These are phyloP conservation scores for Apaloderma vittatum DNA, from an alignment of 2,113 vertebrate genomes.

Conservation along the genomic window DNA sequence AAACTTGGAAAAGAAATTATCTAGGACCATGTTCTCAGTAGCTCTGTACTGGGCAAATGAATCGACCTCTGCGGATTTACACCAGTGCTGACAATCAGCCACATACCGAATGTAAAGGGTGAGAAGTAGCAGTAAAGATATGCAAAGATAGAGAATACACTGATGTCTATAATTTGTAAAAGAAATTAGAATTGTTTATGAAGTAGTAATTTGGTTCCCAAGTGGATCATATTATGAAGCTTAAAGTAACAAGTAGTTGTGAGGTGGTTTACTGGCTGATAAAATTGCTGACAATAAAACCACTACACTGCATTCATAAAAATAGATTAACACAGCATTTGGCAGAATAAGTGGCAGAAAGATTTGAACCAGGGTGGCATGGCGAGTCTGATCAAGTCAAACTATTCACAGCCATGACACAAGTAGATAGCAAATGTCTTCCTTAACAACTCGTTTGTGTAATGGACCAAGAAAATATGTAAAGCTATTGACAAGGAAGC, in stretches of 20 bases:
- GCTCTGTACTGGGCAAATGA: not conserved
- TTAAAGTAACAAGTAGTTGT: not conserved
- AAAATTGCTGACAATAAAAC: not conserved
- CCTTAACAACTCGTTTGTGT: not conserved
- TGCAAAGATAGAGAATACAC: not conserved
- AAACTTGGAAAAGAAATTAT: not conserved
- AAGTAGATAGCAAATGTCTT: not conserved
- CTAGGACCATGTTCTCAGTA: not conserved
- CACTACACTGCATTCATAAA: not conserved
- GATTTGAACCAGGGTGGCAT: not conserved
- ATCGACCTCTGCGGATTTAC: not conserved
- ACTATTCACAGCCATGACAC: not conserved
- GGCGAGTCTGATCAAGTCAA: not conserved
- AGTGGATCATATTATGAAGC: not conserved
- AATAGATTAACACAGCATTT: not conserved
- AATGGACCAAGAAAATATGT: not conserved
- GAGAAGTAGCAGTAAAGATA: not conserved
- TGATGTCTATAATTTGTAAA: not conserved
- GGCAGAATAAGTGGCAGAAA: not conserved
- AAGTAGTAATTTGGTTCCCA: not conserved
- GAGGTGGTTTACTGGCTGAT: conserved; percentile 1
- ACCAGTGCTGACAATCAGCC: rapidly evolving
- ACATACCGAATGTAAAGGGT: rapidly evolving
- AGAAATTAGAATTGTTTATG: not conserved
- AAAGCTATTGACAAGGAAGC: not conserved